Conservation (phyloP, 2,113 vertebrate genomes). For the Plectropomus leopardus region DNA sequence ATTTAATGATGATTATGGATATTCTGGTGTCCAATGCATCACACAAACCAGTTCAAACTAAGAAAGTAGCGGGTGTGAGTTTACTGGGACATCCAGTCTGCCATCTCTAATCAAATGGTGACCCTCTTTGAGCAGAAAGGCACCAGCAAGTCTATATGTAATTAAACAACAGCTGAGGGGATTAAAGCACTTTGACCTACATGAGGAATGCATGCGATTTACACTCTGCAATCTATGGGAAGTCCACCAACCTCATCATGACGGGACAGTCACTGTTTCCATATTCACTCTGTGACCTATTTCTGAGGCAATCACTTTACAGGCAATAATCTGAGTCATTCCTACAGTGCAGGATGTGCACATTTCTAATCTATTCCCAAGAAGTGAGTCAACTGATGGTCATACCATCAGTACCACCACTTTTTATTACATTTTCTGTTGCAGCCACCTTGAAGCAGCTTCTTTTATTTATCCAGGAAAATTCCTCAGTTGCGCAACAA, state of each 20-base stretch:
- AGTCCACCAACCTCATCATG: conserved; percentile 45
- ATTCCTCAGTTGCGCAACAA: not conserved
- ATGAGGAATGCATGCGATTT: conserved; percentile 40
- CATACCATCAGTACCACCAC: not conserved
- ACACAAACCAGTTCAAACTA: not conserved
- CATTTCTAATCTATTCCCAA: conserved; percentile 8
- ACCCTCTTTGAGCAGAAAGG: conserved; percentile 18
- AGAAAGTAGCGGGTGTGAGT: not conserved
- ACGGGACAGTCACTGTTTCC: conserved; percentile 34
- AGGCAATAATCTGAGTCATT: not conserved
- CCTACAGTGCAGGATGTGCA: not conserved
- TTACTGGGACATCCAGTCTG: conserved; percentile 23
- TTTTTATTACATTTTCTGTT: not conserved
- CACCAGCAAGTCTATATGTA: conserved; percentile 59
- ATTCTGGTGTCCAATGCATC: not conserved
- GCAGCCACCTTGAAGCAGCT: not conserved
- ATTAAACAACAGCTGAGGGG: conserved; percentile 65
- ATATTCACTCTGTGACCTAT: conserved; percentile 38
- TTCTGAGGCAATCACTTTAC: conserved; percentile 43
- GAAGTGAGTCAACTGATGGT: not conserved
- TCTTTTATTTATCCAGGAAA: not conserved
- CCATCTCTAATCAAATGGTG: conserved; percentile 29
- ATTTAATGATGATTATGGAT: not conserved
- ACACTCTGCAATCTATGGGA: conserved; percentile 32
- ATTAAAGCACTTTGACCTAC: conserved; percentile 73